Percentiles rank a stretch among this genome's conserved stretches.
Evolutionary conservation across 2,113 vertebrate species (phyloP).

Genomic region (Tachysurus vachellii): DNA sequence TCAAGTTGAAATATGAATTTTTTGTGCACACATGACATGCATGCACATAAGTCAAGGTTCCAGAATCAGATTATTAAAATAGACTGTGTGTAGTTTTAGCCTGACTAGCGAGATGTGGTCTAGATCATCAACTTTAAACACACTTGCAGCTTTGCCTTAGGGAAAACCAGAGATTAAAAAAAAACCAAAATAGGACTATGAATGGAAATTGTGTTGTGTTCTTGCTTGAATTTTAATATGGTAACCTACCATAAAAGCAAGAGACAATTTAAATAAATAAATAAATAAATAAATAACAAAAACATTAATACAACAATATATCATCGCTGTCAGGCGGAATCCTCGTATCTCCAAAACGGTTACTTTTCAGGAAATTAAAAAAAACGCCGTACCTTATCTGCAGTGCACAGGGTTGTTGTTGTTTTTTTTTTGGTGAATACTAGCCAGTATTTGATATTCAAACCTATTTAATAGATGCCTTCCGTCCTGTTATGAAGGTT

Average conservation of each 20-base stretch:
- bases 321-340: no score
- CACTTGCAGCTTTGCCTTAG: neutral
- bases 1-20: neutral
- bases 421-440: neutral
- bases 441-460: neutral
- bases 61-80: neutral
- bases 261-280: neutral
- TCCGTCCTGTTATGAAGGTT: constrained; percentile 61
- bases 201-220: neutral
- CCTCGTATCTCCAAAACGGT: no score
- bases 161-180: neutral
- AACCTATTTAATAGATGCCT: neutral
- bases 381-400: no score
- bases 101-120: neutral
- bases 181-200: neutral
- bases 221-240: neutral
- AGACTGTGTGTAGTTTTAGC: neutral
- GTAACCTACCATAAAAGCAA: neutral
- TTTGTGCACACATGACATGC: neutral
- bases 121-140: neutral
- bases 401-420: no score
- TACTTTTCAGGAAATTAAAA: no score
- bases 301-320: no score
- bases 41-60: neutral
- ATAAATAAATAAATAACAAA: neutral